Percentiles rank a stretch among this genome's conserved stretches.
Evolutionary conservation across 2,797 vertebrate species (phyloP).

Genomic region (Bovichtus diacanthus): DNA sequence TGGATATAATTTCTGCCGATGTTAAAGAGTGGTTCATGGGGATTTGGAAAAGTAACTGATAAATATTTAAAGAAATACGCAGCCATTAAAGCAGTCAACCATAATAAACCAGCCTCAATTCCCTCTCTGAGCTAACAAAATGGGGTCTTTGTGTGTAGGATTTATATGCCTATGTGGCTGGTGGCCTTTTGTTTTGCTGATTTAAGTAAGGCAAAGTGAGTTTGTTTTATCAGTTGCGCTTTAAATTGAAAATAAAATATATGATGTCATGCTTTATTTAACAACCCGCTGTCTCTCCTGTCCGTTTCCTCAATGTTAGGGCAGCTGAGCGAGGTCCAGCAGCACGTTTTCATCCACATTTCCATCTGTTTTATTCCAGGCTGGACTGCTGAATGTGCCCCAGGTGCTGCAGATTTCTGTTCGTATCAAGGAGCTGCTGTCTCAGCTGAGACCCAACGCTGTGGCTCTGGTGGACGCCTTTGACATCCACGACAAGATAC

Average conservation of each 20-base stretch:
- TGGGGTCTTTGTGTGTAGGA: constrained; percentile 12
- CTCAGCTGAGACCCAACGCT: constrained; percentile 89
- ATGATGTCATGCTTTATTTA: background rate
- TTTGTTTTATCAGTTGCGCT: background rate
- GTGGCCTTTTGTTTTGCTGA: background rate
- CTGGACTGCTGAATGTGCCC: constrained; percentile 86
- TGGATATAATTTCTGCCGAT: no score
- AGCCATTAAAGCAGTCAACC: no score
- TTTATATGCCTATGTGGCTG: background rate
- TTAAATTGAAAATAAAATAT: background rate
- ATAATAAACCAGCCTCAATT: background rate
- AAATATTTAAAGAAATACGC: no score
- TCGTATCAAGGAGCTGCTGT: constrained; percentile 91
- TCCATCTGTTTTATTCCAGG: constrained; percentile 77
- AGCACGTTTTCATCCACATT: background rate
- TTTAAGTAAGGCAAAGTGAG: background rate
- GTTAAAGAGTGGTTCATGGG: no score
- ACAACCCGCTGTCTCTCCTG: background rate
- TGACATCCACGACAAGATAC: constrained; percentile 87
- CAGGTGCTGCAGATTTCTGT: constrained; percentile 89
- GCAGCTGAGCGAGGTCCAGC: background rate
- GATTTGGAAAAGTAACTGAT: no score
- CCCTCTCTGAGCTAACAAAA: background rate
- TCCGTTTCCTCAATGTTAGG: background rate
- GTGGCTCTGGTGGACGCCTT: constrained; percentile 95